Percentiles rank a stretch among this genome's conserved stretches.
phyloP scores from a whole-genome alignment of 2,113 vertebrate genomes.

The Laticauda colubrina region DNA sequence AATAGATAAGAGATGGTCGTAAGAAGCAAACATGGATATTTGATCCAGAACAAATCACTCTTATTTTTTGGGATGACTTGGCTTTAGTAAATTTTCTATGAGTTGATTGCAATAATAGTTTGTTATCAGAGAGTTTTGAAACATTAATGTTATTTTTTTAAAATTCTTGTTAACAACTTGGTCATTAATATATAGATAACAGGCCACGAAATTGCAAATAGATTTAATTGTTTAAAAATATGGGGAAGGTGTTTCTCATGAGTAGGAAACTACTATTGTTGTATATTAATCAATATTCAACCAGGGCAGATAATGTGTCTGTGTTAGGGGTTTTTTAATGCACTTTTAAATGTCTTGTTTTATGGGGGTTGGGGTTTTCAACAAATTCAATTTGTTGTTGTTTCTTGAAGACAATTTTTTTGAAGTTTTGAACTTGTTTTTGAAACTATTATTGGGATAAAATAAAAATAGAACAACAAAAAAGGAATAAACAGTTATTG shows the following conservation, averaged over 20 bases:
- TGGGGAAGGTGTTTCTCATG: not conserved
- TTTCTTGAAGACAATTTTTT: not conserved
- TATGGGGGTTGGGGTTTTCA: not conserved
- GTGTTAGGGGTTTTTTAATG: not conserved
- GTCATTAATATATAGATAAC: not conserved
- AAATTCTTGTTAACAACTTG: not conserved
- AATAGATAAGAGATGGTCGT: not conserved
- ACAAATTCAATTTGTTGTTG: not conserved
- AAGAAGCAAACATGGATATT: not conserved
- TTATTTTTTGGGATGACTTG: not conserved
- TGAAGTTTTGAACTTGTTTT: not conserved
- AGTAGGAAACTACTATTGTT: not conserved
- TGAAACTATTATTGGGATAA: not conserved
- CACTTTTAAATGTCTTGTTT: not conserved
- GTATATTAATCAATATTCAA: not conserved
- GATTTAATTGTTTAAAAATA: not conserved
- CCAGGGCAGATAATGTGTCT: not conserved
- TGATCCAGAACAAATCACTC: not conserved
- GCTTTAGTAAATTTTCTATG: not conserved
- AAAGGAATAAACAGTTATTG: not conserved
- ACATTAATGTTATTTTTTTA: not conserved
- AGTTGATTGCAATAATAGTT: not conserved
- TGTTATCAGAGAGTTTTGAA: not conserved
- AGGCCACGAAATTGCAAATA: not conserved
- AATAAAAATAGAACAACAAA: not conserved